Base-by-base conservation (phyloP, 2,113 vertebrate species). In the Petaurus breviceps region DNA sequence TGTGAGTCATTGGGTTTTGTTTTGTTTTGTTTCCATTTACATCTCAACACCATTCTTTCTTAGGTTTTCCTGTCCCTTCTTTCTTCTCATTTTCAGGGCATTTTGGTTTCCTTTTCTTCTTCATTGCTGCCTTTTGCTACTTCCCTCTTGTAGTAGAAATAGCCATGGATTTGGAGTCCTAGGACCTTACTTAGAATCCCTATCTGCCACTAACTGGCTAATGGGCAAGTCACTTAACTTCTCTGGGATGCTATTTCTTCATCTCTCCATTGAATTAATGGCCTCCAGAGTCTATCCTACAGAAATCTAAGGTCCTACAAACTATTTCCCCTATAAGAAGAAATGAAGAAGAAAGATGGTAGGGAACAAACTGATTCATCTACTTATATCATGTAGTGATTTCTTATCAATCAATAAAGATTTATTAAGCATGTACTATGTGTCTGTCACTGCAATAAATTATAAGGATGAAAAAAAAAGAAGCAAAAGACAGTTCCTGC, bases 21-120 rank as follows among this genome's bases (percentile, higher is more conserved):
- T 91, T 46, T 94, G 23, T 37, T 68, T 68, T 61, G 54, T 77
- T 68, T n/a, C 10, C 2, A 37, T 61, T 61, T 61, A 11, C 26
- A 61, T 61, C 50, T 90, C 37, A 0, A 89, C 37, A 46, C 53
- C 55, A 31, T 49, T 26, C 77, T 77, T 14, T 90, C 51, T 61
- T 10, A 37, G 61, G 61, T 77, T 47, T 94, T 47, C 25, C 68
- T 51, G 51, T 90, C 55, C 54, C 93, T 12, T 0, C 90, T 95
- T 94, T 89, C 50, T 94, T 94, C 31, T 55, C 51, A 11, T 25
- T 31, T 49, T 31, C 7, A 19, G 51, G 10, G 8, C 84, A 53
- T n/a, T 94, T 94, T 3, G 6, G 54, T 92, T 53, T 92, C 49
- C 50, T 96, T 89, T 96, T 94, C 61, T 94, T 89, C 94, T 94